phyloP scores from a whole-genome alignment of 2,113 vertebrate genomes.

The Pica pica region DNA sequence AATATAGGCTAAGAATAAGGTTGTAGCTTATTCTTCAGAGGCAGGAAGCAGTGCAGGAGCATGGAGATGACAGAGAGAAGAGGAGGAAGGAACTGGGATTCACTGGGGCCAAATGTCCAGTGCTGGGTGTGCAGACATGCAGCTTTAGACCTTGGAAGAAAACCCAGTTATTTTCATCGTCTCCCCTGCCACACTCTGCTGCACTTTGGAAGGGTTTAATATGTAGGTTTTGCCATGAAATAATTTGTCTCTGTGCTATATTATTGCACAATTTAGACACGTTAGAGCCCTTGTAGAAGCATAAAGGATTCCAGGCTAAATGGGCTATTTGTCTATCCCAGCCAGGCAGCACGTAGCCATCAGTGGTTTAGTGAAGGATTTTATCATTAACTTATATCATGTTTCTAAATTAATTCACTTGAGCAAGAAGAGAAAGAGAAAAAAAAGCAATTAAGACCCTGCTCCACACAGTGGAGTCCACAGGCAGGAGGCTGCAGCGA shows the following conservation, averaged over 20 bases:
- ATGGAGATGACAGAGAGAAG: background rate
- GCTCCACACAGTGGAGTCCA: constrained; percentile 24
- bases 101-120: background rate
- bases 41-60: background rate
- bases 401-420: constrained; percentile 41
- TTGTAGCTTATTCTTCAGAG: background rate
- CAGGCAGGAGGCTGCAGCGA: constrained; percentile 19
- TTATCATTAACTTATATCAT: constrained; percentile 6
- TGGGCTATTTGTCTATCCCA: background rate
- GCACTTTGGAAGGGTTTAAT: background rate
- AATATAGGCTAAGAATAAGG: background rate
- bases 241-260: background rate
- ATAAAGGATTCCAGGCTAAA: background rate
- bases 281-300: background rate
- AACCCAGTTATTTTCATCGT: background rate
- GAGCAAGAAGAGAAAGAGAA: background rate
- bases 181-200: background rate
- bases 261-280: background rate
- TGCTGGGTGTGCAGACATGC: background rate
- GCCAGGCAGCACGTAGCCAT: background rate
- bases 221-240: background rate
- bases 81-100: background rate
- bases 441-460: constrained; percentile 8
- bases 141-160: background rate
- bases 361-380: constrained; percentile 32